Evolutionary conservation across 1,140 invertebrate species (phyloP).

Genomic region (Charaxes varanes): DNA sequence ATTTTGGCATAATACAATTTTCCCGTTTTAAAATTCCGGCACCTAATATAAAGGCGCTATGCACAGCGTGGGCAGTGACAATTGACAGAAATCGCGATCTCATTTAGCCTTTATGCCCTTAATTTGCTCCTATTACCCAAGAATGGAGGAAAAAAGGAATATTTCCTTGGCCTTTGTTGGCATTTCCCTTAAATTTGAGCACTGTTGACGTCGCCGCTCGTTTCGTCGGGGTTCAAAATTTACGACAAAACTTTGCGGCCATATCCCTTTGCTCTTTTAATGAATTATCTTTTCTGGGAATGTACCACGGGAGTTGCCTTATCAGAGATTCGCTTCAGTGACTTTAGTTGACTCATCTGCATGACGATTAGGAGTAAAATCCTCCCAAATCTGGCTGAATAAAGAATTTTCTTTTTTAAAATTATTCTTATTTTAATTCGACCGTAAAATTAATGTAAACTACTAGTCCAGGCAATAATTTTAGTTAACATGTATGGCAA

Average conservation of each 20-base stretch:
- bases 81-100: constrained; percentile 55
- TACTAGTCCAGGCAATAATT: no score
- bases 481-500: no score
- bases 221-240: constrained; percentile 15
- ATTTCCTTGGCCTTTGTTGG: constrained; percentile 49
- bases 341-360: no score
- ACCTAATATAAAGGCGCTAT: no score
- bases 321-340: no score
- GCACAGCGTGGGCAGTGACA: constrained; percentile 28
- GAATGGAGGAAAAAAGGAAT: constrained; percentile 40
- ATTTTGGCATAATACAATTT: no score
- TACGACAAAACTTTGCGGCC: constrained; percentile 17
- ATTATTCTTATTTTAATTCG: no score
- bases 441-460: no score
- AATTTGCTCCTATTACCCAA: constrained; percentile 56
- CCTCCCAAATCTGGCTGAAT: no score
- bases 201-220: constrained; percentile 19
- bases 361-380: no score
- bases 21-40: no score
- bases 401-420: no score
- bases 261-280: constrained; percentile 9
- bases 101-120: constrained; percentile 62
- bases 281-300: constrained; percentile 11
- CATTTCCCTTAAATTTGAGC: constrained; percentile 40
- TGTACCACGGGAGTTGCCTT: not conserved